phyloP scores from a whole-genome alignment of 2,888 invertebrate species.

The Drosophila hawaiiensis region DNA sequence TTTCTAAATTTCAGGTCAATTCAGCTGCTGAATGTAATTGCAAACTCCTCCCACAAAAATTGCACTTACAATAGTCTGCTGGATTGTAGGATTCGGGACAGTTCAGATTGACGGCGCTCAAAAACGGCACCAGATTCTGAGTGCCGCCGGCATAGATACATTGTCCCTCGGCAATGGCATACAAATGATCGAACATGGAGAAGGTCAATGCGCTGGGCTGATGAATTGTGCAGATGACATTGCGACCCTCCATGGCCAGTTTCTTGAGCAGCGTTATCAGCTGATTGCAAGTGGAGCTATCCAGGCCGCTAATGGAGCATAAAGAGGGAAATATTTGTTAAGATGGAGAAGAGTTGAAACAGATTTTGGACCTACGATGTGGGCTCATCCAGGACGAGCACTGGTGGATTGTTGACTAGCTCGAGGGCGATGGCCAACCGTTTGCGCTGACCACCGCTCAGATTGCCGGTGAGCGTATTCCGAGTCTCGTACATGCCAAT shows the following conservation, averaged over 20 bases:
- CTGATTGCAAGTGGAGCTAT: constrained; percentile 93
- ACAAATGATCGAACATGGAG: constrained; percentile 95
- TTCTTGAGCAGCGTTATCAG: constrained; percentile 92
- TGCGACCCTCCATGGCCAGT: constrained; percentile 93
- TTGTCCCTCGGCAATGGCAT: constrained; percentile 92
- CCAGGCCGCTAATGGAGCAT: constrained; percentile 88
- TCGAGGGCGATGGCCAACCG: constrained; percentile 95
- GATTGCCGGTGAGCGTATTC: constrained; percentile 89
- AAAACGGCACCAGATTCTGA: constrained; percentile 90
- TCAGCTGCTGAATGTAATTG: neutral
- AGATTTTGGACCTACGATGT: constrained; percentile 89
- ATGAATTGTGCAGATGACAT: constrained; percentile 95
- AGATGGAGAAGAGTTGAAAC: neutral
- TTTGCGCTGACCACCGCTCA: constrained; percentile 96
- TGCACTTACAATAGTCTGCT: constrained; percentile 92
- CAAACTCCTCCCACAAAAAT: neutral
- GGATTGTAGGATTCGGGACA: constrained; percentile 97
- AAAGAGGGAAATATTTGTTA: neutral
- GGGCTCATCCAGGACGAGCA: constrained; percentile 97
- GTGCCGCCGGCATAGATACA: constrained; percentile 93
- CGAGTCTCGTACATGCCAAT: constrained; percentile 89
- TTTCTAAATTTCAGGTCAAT: neutral
- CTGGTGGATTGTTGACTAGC: constrained; percentile 95
- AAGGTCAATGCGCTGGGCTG: constrained; percentile 95
- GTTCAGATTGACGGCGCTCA: constrained; percentile 89